These are phyloP conservation scores for Baccha elongata DNA, from an alignment of 2,888 invertebrate species.

Conservation along the genomic window DNA sequence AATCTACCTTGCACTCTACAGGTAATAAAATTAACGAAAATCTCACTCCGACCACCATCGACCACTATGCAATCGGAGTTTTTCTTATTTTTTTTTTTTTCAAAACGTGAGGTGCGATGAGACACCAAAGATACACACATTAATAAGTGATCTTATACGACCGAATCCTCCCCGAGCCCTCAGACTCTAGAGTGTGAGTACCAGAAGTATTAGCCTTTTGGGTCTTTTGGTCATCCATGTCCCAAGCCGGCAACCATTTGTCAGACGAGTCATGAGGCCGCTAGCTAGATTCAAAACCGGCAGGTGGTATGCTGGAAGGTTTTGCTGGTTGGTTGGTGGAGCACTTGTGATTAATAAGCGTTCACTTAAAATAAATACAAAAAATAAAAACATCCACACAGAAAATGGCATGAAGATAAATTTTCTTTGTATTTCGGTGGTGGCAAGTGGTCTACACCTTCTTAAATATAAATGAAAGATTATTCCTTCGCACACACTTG, in stretches of 20 bases:
- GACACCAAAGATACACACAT: conserved; percentile 64
- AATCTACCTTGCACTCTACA: conserved; percentile 74
- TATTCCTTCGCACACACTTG: conserved; percentile 36
- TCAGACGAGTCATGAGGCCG: conserved; percentile 65
- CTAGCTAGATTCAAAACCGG: conserved; percentile 65
- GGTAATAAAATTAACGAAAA: conserved; percentile 74
- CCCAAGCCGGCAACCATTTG: conserved; percentile 63
- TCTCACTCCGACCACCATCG: conserved; percentile 72
- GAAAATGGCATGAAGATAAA: conserved; percentile 71
- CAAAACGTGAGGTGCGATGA: conserved; percentile 58
- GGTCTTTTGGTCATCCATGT: conserved; percentile 35
- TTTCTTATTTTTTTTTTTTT: conserved; percentile 38
- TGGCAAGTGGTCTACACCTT: conserved; percentile 56
- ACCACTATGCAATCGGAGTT: conserved; percentile 38
- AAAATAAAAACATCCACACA: conserved; percentile 47
- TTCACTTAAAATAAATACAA: conserved; percentile 43
- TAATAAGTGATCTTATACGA: conserved; percentile 64
- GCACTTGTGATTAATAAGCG: conserved; percentile 72
- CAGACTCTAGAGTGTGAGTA: conserved; percentile 20
- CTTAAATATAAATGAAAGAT: conserved; percentile 45
- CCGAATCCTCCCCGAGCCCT: conserved; percentile 51
- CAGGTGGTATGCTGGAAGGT: conserved; percentile 64
- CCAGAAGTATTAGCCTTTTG: conserved; percentile 53
- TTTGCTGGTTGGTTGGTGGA: conserved; percentile 58
- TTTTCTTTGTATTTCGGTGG: conserved; percentile 55